Base-by-base conservation (phyloP, 30 jellyfish, hydroid and myxozoan species). In the Hydra vulgaris region DNA sequence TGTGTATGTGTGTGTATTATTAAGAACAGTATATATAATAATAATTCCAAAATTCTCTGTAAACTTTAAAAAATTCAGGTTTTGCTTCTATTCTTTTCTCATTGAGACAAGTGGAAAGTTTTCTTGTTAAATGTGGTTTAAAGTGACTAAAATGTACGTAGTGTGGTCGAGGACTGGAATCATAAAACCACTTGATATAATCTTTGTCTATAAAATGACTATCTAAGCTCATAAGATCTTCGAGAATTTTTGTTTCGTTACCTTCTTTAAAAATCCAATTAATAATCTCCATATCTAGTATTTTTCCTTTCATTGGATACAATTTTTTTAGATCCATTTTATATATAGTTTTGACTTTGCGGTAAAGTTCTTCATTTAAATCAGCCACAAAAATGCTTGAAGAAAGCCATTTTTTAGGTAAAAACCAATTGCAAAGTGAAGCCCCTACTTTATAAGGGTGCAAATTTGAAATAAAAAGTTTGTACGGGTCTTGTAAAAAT, bases 241-340 rank as follows among this genome's bases (percentile, higher is more conserved):
- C 7, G 71, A 22, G 27, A 26, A 70, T 66, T 26, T 80, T 80
- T 16, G 70, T 40, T n/a, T 80, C 71, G 12, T 80, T 80, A 61
- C 87, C 87, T 26, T 80, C 87, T 66, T 23, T 40, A n/a, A 80
- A 80, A 69, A 80, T n/a, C 84, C 84, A 80, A 40, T 80, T 80
- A 26, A 80, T 56, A 1, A 80, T 80, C 54, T 80, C 87, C 87
- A 80, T 80, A 24, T 80, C 87, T 20, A 66, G 20, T 16, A 80
- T 27, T 22, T 18, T 80, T 80, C 24, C 26, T 25, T 66, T 68
- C 25, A 61, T 55, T 21, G 81, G 87, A 12, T 80, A 80, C 5
- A 80, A 18, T 22, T 68, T 56, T 16, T 80, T 80, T 22, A 80
- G 27, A 24, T 80, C 81, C 84, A 21, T 80, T 23, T 20, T 19